Evolutionary conservation across 2,113 vertebrate genomes (phyloP).

Genomic region (Nymphicus hollandicus): DNA sequence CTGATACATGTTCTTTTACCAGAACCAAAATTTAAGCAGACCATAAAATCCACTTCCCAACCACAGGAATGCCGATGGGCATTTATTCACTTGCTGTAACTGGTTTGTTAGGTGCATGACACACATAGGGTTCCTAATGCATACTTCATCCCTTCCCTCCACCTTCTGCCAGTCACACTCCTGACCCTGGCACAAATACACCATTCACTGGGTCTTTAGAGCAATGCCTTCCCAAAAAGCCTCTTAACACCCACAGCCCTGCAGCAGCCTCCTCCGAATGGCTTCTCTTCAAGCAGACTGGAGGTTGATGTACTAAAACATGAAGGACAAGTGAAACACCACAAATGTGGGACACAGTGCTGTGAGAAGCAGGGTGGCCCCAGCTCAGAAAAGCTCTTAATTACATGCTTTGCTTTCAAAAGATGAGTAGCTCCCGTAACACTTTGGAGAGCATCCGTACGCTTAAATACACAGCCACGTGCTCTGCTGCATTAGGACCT

Average conservation of each 20-base stretch:
- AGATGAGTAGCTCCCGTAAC: neutral
- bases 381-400: neutral
- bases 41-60: neutral
- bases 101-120: accelerated
- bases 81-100: neutral
- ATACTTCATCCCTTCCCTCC: neutral
- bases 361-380: neutral
- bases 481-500: neutral
- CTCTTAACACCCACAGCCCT: accelerated
- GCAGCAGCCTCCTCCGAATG: neutral
- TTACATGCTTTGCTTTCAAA: neutral
- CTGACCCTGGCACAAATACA: neutral
- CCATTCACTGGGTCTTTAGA: accelerated
- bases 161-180: neutral
- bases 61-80: accelerated
- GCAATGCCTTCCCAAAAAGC: neutral
- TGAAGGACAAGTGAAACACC: accelerated
- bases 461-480: accelerated
- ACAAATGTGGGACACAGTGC: neutral
- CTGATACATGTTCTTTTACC: neutral
- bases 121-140: accelerated
- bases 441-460: accelerated
- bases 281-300: neutral
- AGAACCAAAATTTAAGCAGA: neutral
- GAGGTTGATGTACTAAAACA: accelerated